phyloP scores from a whole-genome alignment of 2,113 vertebrate species.

The Gymnogyps californianus region DNA sequence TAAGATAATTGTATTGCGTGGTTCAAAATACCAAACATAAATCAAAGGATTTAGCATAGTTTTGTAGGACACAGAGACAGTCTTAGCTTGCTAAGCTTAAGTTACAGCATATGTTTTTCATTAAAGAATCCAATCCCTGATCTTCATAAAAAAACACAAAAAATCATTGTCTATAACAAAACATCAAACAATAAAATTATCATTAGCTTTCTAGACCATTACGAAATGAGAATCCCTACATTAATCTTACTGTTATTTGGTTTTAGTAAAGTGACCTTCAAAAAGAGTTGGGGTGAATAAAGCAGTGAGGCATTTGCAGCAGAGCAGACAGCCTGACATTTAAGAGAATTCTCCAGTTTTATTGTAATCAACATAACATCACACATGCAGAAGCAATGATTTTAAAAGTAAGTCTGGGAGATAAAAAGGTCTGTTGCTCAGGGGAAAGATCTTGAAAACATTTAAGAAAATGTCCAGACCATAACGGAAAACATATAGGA shows the following conservation, averaged over 20 bases:
- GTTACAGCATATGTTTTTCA: constrained; percentile 41
- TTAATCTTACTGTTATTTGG: constrained; percentile 46
- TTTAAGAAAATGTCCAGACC: not conserved
- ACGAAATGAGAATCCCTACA: not conserved
- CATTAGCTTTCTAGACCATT: constrained; percentile 42
- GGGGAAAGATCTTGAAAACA: not conserved
- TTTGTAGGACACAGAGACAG: constrained; percentile 31
- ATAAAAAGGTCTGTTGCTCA: constrained; percentile 1
- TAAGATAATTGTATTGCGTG: not conserved
- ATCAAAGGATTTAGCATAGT: constrained; percentile 16
- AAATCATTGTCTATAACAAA: constrained; percentile 26
- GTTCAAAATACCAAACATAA: constrained; percentile 1
- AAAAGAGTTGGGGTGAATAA: constrained; percentile 21
- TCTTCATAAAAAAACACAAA: constrained; percentile 1
- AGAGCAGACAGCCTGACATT: constrained; percentile 27
- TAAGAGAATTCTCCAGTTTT: constrained; percentile 44
- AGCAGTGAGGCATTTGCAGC: not conserved
- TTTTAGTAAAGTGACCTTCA: constrained; percentile 47
- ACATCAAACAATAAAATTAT: constrained; percentile 63
- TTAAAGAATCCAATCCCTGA: constrained; percentile 35
- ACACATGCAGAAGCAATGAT: constrained; percentile 13
- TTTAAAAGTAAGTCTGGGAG: constrained; percentile 27
- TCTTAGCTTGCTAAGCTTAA: constrained; percentile 28
- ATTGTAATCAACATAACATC: constrained; percentile 32
- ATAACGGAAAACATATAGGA: not conserved